Evolutionary conservation across 1,140 invertebrate genomes (phyloP).

Genomic region (Heliothis virescens): DNA sequence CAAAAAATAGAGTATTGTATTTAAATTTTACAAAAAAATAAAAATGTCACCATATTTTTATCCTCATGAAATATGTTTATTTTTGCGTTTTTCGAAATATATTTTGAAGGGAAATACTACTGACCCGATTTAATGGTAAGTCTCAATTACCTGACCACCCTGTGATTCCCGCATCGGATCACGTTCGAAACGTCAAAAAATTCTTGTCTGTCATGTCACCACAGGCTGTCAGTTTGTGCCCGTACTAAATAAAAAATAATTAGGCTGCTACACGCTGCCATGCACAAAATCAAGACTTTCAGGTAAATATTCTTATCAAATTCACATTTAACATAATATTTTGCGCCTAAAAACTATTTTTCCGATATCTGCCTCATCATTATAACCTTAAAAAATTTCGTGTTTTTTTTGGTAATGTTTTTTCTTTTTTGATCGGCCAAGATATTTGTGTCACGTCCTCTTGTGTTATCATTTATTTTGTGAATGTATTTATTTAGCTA

Average conservation of each 20-base stretch:
- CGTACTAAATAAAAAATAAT: conserved; percentile 75
- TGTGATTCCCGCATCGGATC: conserved; percentile 7
- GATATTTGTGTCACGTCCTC: neutral
- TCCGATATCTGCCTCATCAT: conserved; percentile 69
- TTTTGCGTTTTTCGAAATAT: neutral
- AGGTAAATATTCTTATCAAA: conserved; percentile 67
- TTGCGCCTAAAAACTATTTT: conserved; percentile 40
- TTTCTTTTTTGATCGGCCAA: neutral
- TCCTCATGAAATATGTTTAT: too few relatives aligned
- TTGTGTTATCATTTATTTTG: neutral
- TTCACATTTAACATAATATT: conserved; percentile 41
- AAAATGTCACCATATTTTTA: too few relatives aligned
- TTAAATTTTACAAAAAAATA: too few relatives aligned
- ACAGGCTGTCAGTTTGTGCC: conserved; percentile 79
- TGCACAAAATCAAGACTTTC: conserved; percentile 83
- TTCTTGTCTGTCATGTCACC: conserved; percentile 78
- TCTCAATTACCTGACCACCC: conserved; percentile 36
- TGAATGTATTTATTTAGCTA: neutral
- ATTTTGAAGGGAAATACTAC: neutral
- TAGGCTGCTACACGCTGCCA: conserved; percentile 78
- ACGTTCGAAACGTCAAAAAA: conserved; percentile 48
- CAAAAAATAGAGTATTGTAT: too few relatives aligned
- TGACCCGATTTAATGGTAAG: neutral
- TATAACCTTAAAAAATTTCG: conserved; percentile 71
- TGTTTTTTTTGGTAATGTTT: conserved; percentile 39